Evolutionary conservation across 2,888 invertebrate genomes (phyloP).

Genomic region (Ichneumoninae sp.): DNA sequence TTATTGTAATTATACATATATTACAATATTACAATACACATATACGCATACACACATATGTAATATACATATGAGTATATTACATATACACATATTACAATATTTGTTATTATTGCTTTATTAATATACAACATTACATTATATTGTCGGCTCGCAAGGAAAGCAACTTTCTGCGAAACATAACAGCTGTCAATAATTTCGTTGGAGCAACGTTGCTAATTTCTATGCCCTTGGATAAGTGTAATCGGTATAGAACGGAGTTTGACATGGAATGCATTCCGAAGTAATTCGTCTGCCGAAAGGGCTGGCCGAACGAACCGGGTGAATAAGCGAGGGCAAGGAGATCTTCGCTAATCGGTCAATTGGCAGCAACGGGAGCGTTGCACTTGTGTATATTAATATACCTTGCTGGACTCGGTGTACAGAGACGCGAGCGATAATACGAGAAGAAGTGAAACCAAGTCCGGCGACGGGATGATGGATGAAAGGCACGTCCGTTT

Average conservation of each 20-base stretch:
- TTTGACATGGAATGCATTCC: not conserved
- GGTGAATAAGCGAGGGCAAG: not conserved
- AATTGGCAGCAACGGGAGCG: constrained; percentile 47
- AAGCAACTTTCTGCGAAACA: no score
- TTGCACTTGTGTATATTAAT: constrained; percentile 46
- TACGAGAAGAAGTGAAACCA: constrained; percentile 72
- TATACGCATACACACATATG: no score
- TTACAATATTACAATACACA: no score
- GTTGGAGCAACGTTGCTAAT: no score
- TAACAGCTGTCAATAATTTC: no score
- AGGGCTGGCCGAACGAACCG: not conserved
- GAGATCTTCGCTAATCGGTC: constrained; percentile 42
- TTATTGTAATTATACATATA: no score
- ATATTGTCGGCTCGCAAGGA: no score
- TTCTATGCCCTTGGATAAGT: not conserved
- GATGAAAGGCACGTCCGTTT: constrained; percentile 77
- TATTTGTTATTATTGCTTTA: no score
- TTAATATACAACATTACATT: no score
- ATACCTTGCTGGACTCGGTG: constrained; percentile 44
- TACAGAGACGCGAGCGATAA: constrained; percentile 66
- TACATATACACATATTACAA: no score
- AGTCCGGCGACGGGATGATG: constrained; percentile 81
- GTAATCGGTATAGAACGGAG: not conserved
- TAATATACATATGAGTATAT: no score
- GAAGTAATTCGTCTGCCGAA: not conserved